A percentile compares a stretch with the other conserved stretches of the same genome.
Evolutionary conservation across 2,888 invertebrate genomes (phyloP).

Genomic region (Amaurobius ferox): DNA sequence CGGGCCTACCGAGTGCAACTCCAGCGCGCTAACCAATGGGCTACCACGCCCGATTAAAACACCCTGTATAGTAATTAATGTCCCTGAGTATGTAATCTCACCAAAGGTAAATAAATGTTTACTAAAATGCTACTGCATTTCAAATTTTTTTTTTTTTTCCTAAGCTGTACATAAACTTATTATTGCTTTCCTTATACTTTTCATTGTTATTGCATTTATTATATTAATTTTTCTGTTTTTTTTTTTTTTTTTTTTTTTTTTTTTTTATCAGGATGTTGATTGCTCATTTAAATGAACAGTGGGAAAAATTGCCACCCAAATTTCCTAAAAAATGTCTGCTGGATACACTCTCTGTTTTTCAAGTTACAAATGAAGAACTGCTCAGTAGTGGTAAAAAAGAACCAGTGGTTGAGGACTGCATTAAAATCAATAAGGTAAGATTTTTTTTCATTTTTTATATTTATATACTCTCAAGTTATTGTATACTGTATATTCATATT

Average conservation of each 20-base stretch:
- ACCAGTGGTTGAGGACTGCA: conserved; percentile 48
- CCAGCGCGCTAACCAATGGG: too few species aligned
- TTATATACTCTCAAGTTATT: too few species aligned
- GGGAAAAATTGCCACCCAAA: conserved; percentile 74
- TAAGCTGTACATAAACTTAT: background rate
- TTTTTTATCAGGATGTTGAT: conserved; percentile 80
- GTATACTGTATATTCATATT: too few species aligned
- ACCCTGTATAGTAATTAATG: too few species aligned
- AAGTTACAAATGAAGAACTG: conserved; percentile 78
- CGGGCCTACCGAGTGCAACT: too few species aligned
- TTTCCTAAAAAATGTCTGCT: conserved; percentile 78
- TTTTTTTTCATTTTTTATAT: background rate
- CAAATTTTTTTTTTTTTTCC: too few species aligned
- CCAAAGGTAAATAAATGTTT: too few species aligned
- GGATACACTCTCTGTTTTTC: conserved; percentile 80
- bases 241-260: conserved; percentile 21
- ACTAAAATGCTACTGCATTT: too few species aligned
- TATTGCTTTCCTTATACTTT: background rate
- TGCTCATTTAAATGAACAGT: conserved; percentile 78
- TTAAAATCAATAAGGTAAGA: conserved; percentile 38
- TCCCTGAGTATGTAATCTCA: too few species aligned
- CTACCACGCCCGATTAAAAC: too few species aligned
- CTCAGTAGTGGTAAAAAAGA: conserved; percentile 74
- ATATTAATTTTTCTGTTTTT: too few species aligned
- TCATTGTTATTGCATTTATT: too few species aligned